Evolutionary conservation across 2,113 vertebrate species (phyloP).

Genomic region (Anolis carolinensis): DNA sequence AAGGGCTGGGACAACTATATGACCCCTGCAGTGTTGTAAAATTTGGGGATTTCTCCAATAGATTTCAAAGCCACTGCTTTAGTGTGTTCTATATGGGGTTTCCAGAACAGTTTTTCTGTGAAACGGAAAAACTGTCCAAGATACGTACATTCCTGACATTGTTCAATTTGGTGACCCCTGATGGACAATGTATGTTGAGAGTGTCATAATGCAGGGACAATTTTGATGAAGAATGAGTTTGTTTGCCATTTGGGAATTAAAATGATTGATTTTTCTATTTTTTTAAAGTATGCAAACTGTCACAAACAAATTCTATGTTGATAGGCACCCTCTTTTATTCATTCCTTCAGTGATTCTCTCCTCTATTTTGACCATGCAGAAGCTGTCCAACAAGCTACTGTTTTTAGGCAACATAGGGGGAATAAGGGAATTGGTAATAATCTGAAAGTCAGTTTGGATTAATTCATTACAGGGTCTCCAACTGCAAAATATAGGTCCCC

Average conservation of each 20-base stretch:
- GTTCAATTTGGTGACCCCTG: too few relatives aligned
- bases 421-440: not conserved
- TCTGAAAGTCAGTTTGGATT: not conserved
- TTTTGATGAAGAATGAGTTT: not conserved
- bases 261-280: not conserved
- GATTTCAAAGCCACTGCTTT: too few relatives aligned
- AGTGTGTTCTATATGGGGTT: too few relatives aligned
- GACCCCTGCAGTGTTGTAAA: too few relatives aligned
- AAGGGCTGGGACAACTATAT: too few relatives aligned
- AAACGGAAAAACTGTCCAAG: too few relatives aligned
- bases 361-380: not conserved
- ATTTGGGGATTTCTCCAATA: too few relatives aligned
- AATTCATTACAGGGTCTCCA: not conserved
- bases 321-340: not conserved
- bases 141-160: too few relatives aligned
- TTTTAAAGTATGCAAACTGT: too few relatives aligned
- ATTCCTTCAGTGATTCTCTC: not conserved
- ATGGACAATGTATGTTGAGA: too few relatives aligned
- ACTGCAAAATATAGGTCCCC: too few relatives aligned
- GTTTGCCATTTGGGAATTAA: not conserved
- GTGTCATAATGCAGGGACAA: not conserved
- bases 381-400: not conserved
- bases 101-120: too few relatives aligned
- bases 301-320: not conserved
- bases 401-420: not conserved